phyloP scores from a whole-genome alignment of 2,113 vertebrate genomes.

The Desmodus rotundus region DNA sequence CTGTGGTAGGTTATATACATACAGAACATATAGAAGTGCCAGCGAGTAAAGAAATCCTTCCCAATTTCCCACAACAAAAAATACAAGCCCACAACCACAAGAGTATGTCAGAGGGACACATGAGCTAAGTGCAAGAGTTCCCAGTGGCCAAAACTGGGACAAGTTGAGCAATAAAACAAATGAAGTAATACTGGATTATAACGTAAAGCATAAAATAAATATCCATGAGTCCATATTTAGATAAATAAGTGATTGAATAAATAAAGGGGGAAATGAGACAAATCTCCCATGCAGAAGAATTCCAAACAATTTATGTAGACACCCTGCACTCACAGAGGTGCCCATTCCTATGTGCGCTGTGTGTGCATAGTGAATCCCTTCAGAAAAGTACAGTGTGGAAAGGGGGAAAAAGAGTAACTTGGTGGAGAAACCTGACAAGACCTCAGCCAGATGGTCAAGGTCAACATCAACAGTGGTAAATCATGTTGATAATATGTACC shows the following conservation, averaged over 20 bases:
- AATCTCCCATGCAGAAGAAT: neutral
- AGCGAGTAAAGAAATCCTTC: neutral
- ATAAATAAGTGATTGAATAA: neutral
- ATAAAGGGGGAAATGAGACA: neutral
- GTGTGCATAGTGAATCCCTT: neutral
- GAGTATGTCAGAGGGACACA: neutral
- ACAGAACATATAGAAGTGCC: neutral
- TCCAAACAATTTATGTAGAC: neutral
- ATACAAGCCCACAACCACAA: neutral
- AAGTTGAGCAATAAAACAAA: slow-evolving; percentile 23
- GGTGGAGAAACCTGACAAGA: neutral
- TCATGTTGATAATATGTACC: neutral
- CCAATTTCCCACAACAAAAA: neutral
- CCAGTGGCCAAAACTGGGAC: neutral
- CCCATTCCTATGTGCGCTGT: neutral
- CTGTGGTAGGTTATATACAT: neutral
- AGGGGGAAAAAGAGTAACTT: neutral
- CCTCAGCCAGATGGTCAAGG: neutral
- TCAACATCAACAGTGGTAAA: neutral
- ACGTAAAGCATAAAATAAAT: slow-evolving; percentile 13
- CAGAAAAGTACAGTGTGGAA: neutral
- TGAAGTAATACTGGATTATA: neutral
- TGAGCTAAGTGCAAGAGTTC: neutral
- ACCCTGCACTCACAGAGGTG: neutral
- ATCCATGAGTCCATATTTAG: neutral